Base-by-base conservation (phyloP, 1,140 invertebrate genomes). In the Tetramorium simillimum region DNA sequence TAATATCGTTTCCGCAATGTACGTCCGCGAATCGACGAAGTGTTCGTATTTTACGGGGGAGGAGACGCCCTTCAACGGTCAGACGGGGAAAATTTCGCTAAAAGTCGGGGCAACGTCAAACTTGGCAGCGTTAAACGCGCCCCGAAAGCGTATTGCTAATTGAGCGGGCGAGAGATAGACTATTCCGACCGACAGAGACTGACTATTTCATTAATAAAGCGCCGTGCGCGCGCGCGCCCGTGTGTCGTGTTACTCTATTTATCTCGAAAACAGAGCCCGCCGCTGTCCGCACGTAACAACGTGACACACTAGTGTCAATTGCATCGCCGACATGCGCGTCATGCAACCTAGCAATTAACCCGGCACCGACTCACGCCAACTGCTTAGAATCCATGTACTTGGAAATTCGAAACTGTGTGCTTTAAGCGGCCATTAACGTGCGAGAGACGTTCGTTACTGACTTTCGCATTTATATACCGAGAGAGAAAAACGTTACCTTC, bases 251-350 rank as follows among this genome's bases (percentile, higher is more conserved):
- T 70, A 58, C 78, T 81, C 63, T 81, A 81, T 81, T 81, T 81
- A 70, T 56, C 65, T 70, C 33, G 51, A 81, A 81, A 81, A 70
- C 78, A 81, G 78, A 81, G 78, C 33, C 51, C 63, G 49, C 16
- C 24, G 51, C 63, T 56, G 77, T 56, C 63, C 78, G 78, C 49
- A 56, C 37, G 78, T 56, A 81, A 70, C 78, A 81, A 81, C 78
- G 62, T 81, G 78, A 81, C 78, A 70, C 51, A 70, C 78, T 56
- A 81, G 78, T 81, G 78, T 81, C 78, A 81, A 81, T 81, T 81
- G 78, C 78, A 70, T 81, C 63, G 49, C 51, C 49, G 65, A 81
- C 78, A 70, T 81, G 78, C 49, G 21, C 77, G 63, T 81, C 63
- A 81, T 81, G 77, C 63, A 81, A 70, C 63, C 78, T 70, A 56